Conservation (phyloP, 2,888 invertebrate genomes). For the Leucophenga maculata region DNA sequence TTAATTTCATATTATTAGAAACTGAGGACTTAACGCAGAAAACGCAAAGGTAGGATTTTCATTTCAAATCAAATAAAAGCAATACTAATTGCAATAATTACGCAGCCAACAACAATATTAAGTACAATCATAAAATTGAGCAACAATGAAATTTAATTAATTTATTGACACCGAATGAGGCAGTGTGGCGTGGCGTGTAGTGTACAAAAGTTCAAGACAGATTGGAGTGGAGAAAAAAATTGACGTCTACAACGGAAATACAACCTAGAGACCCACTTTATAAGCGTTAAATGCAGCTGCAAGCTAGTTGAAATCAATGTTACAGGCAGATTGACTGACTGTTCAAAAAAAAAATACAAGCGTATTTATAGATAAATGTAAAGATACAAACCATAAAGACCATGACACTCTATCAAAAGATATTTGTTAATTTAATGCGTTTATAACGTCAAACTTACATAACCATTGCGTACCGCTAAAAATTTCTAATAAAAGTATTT, state of each 20-base stretch:
- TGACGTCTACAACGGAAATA: slow-evolving; percentile 19
- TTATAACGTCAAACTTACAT: slow-evolving; percentile 1
- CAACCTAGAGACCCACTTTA: slow-evolving; percentile 20
- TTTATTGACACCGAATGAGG: slow-evolving; percentile 15
- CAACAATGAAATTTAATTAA: slow-evolving; percentile 2
- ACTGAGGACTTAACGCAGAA: neutral
- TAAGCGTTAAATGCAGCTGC: slow-evolving; percentile 5
- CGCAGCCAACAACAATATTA: neutral
- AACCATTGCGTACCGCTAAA: neutral
- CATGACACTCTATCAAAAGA: neutral
- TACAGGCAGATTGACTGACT: neutral
- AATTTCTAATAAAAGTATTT: neutral
- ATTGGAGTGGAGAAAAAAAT: neutral
- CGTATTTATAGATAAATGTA: neutral
- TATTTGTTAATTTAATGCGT: slow-evolving; percentile 6
- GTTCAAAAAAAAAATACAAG: too few species aligned
- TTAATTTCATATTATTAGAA: slow-evolving; percentile 6
- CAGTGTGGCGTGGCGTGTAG: too few species aligned
- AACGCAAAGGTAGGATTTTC: neutral
- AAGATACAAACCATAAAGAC: neutral
- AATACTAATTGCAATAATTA: slow-evolving; percentile 20
- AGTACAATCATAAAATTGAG: slow-evolving; percentile 2
- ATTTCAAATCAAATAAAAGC: neutral
- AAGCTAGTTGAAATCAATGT: slow-evolving; percentile 4
- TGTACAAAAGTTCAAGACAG: too few species aligned